These are phyloP conservation scores for Coracias cyanogaster DNA, from an alignment of 2,797 vertebrate genomes.

Conservation along the genomic window DNA sequence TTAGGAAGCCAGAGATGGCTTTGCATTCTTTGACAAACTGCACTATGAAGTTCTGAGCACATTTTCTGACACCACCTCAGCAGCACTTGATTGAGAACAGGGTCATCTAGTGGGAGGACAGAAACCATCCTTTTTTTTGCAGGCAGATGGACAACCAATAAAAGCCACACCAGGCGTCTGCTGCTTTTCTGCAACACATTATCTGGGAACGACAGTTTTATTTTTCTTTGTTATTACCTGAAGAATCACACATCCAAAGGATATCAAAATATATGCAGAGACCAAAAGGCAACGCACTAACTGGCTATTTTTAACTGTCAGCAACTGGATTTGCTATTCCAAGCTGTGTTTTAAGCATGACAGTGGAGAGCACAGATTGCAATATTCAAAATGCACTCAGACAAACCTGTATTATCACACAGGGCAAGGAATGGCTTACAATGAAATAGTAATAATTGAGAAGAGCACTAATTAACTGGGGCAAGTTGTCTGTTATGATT, in stretches of 20 bases:
- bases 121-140: background rate
- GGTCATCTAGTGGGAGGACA: background rate
- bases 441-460: background rate
- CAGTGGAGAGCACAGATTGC: background rate
- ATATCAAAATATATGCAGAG: background rate
- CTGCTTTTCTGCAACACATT: rapidly evolving
- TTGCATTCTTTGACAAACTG: background rate
- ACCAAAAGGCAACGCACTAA: background rate
- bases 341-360: background rate
- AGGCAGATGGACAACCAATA: rapidly evolving
- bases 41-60: background rate
- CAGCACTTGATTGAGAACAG: background rate
- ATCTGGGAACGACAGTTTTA: background rate
- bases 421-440: background rate
- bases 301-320: background rate
- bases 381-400: background rate
- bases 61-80: background rate
- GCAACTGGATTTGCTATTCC: background rate
- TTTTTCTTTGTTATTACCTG: background rate
- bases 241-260: background rate
- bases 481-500: background rate
- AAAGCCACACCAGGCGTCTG: background rate
- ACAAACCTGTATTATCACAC: background rate
- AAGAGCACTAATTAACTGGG: background rate
- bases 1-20: background rate